Conservation (phyloP, 2,797 vertebrate species). For the Pseudochaenichthys georgianus region DNA sequence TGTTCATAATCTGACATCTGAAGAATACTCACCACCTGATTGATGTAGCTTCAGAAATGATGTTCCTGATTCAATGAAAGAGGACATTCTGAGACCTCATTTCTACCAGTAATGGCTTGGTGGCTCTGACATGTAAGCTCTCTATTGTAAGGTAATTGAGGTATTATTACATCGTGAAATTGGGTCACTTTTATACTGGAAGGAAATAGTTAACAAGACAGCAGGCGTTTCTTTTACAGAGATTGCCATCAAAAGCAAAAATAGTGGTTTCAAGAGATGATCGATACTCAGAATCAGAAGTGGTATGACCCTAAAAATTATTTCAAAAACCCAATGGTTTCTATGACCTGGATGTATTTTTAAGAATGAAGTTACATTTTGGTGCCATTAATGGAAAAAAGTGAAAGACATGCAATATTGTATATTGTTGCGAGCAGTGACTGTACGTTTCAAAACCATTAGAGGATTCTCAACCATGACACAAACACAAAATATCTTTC, state of each 20-base stretch:
- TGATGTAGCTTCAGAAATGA: neutral
- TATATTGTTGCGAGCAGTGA: neutral
- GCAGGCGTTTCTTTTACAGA: slow-evolving; percentile 51
- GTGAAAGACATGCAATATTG: neutral
- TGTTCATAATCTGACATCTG: slow-evolving; percentile 24
- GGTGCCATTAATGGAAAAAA: neutral
- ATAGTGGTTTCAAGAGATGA: slow-evolving; percentile 53
- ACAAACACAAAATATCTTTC: neutral
- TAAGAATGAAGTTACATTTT: neutral
- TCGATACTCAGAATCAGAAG: slow-evolving; percentile 60
- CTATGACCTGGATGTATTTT: slow-evolving; percentile 19
- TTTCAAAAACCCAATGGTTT: slow-evolving; percentile 44
- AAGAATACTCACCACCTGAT: slow-evolving; percentile 15
- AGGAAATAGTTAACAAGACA: slow-evolving; percentile 65
- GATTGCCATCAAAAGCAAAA: slow-evolving; percentile 67
- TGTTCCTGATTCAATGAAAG: slow-evolving; percentile 42
- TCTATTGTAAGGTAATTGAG: slow-evolving; percentile 75
- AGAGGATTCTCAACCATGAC: neutral
- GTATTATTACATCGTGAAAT: slow-evolving; percentile 75
- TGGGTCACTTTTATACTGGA: slow-evolving; percentile 66
- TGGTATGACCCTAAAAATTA: slow-evolving; percentile 49
- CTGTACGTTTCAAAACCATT: neutral
- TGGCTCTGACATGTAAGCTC: slow-evolving; percentile 48
- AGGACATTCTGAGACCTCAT: slow-evolving; percentile 68
- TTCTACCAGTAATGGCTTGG: slow-evolving; percentile 69